Base-by-base conservation (phyloP, 2,113 vertebrate genomes). In the Apaloderma vittatum region DNA sequence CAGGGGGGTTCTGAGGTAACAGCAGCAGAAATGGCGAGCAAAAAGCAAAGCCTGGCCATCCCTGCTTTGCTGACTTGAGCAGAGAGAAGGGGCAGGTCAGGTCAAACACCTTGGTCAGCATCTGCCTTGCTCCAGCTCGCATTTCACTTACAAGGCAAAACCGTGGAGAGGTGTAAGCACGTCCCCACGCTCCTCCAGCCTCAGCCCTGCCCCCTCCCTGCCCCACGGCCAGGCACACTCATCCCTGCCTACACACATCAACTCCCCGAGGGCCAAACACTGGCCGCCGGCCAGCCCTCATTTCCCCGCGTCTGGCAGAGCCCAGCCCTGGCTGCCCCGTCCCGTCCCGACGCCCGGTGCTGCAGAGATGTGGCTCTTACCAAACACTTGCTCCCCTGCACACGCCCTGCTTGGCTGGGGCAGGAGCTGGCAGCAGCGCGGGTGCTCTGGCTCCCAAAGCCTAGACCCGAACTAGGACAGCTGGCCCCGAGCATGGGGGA, bases 61-160 rank as follows among this genome's bases (percentile, higher is more conserved):
- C 51, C 68, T 2, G 1, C 51, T 74, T 27, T 94, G 93, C 96
- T 94, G 95, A 90, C 90, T 51, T 2, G 24, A 71, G 90, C 87
- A 72, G 68, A 40, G 27, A 54, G 80, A 67, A 37, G 57, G 85
- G 78, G 72, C 92, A 45, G 66, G 61, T 66, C 15, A 51, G 76
- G 66, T 52, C 24, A 11, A 90, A 78, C 61, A 6, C 90, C 85
- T 92, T 9, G 92, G 68, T 95, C 96, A 93, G 94, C 96, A 93
- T 21, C 87, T 75, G 66, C 81, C 49, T 37, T 2, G 22, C 61
- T 84, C 70, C 70, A 20, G 63, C 63, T 93, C 4, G 0, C 24
- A 32, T 97, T 96, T 97, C 94, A 46, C 96, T 94, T 85, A 97
- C 45, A 1, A 90, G 95, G 94, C 96, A 97, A 93, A 97, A 95